Percentiles rank a stretch among this genome's conserved stretches.
Conservation (phyloP, 2,113 vertebrate genomes). For the Phaetusa simplex region DNA sequence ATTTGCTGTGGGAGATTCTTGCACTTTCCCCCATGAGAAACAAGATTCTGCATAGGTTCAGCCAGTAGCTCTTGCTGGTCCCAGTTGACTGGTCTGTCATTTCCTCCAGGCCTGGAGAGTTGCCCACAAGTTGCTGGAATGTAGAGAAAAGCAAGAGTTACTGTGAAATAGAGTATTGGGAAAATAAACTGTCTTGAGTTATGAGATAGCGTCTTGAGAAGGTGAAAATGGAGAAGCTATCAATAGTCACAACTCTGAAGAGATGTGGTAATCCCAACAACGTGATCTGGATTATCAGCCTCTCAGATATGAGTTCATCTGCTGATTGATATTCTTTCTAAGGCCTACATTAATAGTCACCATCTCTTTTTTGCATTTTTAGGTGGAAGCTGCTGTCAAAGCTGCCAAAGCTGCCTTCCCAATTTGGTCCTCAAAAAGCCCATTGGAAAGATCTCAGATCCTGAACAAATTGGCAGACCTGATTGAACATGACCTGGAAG, state of each 20-base stretch:
- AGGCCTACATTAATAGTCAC: not conserved
- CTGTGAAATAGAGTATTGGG: not conserved
- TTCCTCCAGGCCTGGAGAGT: not conserved
- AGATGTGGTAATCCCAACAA: not conserved
- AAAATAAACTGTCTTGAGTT: not conserved
- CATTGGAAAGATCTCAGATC: constrained; percentile 81
- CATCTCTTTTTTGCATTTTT: not conserved
- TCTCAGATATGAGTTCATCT: not conserved
- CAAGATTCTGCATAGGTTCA: not conserved
- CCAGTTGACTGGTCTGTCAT: not conserved
- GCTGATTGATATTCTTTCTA: not conserved
- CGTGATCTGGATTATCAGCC: not conserved
- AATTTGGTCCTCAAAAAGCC: constrained; percentile 83
- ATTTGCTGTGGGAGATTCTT: not conserved
- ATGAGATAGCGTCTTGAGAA: not conserved
- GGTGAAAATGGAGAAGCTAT: not conserved
- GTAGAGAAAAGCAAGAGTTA: not conserved
- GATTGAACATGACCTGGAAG: constrained; percentile 86
- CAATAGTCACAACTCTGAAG: not conserved
- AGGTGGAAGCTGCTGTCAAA: constrained; percentile 89
- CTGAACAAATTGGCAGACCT: constrained; percentile 88
- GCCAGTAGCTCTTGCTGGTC: not conserved
- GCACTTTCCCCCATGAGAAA: not conserved
- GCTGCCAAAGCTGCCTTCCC: constrained; percentile 90
- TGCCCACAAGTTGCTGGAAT: not conserved